phyloP scores from a whole-genome alignment of 2,888 invertebrate species.

The Branchellion lobata region DNA sequence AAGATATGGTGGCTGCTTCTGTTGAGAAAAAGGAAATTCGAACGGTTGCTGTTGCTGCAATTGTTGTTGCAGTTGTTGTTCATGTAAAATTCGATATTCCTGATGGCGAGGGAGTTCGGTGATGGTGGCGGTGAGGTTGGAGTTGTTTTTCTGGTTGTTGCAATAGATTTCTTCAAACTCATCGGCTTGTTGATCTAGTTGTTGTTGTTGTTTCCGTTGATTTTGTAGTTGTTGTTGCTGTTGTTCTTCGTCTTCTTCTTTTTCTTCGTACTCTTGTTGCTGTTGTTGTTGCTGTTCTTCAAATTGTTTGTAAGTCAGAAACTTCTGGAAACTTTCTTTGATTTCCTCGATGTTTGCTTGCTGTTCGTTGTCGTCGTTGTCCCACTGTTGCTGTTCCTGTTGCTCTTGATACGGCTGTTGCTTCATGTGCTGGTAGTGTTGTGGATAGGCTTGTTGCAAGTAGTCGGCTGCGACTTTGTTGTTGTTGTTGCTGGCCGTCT shows the following conservation, averaged over 20 bases:
- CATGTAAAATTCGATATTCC: background rate
- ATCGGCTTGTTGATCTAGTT: background rate
- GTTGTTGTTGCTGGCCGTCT: slow-evolving; percentile 1
- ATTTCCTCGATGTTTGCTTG: background rate
- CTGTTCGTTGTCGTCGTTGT: background rate
- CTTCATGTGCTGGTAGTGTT: slow-evolving; percentile 12
- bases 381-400: background rate
- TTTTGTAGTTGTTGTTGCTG: background rate
- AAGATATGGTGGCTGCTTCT: background rate
- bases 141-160: slow-evolving; percentile 8
- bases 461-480: background rate
- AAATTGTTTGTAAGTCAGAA: background rate
- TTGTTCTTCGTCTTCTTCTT: background rate
- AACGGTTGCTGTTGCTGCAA: background rate
- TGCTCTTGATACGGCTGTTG: background rate
- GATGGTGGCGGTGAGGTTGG: background rate
- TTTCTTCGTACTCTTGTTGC: background rate
- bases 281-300: slow-evolving; percentile 7
- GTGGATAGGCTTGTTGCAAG: slow-evolving; percentile 12
- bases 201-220: background rate
- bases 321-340: background rate
- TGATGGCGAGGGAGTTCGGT: background rate
- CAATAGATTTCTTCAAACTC: background rate
- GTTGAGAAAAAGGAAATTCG: background rate
- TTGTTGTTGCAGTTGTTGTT: background rate